These are phyloP conservation scores for Drosophila heteroneura DNA, from an alignment of 2,888 invertebrate genomes.

Conservation along the genomic window DNA sequence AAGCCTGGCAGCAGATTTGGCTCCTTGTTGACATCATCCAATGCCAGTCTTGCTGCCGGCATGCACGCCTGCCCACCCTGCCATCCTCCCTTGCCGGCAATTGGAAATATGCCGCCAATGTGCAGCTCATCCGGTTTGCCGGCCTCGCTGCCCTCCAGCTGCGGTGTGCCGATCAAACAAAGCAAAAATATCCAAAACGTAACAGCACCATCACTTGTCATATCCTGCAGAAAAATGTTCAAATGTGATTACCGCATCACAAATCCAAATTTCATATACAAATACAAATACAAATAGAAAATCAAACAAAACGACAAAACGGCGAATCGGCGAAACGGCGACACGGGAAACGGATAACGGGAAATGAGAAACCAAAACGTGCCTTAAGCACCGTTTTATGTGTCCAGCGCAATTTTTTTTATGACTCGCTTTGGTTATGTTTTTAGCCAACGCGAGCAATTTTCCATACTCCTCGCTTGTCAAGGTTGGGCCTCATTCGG, in stretches of 20 bases:
- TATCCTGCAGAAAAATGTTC: conserved; percentile 81
- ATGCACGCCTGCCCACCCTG: conserved; percentile 99
- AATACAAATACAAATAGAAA: conserved; percentile 42
- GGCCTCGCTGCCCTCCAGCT: conserved; percentile 82
- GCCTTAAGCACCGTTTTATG: conserved; percentile 67
- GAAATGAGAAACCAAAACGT: conserved; percentile 46
- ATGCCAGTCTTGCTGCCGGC: conserved; percentile 98
- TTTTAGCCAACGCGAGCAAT: conserved; percentile 64
- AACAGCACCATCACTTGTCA: conserved; percentile 85
- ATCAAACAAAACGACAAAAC: conserved; percentile 23
- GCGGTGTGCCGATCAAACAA: conserved; percentile 83
- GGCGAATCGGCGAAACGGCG: conserved; percentile 19
- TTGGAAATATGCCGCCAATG: conserved; percentile 99
- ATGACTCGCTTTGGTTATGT: conserved; percentile 35
- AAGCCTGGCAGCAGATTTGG: conserved; percentile 96
- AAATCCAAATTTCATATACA: conserved; percentile 42
- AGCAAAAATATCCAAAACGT: conserved; percentile 86
- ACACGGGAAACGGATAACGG: conserved; percentile 15
- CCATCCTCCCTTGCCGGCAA: conserved; percentile 98
- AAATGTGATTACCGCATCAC: conserved; percentile 68
- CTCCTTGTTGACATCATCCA: conserved; percentile 97
- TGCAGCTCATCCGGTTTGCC: conserved; percentile 90
- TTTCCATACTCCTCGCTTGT: conserved; percentile 36
- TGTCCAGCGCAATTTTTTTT: conserved; percentile 57
- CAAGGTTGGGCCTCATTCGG: conserved; percentile 30